Conservation (phyloP, 64 coral and sea anemone species). For the Pocillopora damicornis region DNA sequence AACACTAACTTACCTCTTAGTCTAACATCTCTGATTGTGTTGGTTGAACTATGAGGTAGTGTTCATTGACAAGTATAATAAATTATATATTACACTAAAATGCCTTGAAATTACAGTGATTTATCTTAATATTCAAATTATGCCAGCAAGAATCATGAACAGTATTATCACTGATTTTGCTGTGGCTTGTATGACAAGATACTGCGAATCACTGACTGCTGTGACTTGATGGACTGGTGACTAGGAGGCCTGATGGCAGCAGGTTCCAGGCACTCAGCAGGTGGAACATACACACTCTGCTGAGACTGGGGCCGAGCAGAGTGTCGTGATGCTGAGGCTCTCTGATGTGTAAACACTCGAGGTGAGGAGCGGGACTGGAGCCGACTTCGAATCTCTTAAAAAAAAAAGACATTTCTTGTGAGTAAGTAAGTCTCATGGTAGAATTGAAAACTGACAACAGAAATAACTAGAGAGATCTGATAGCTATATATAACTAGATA, state of each 20-base stretch:
- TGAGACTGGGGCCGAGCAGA: slow-evolving; percentile 69
- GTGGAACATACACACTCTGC: slow-evolving; percentile 85
- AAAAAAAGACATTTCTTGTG: neutral
- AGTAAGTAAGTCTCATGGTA: neutral
- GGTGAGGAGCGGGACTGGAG: slow-evolving; percentile 91
- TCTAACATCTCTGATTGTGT: neutral
- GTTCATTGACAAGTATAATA: neutral
- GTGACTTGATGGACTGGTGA: slow-evolving; percentile 99
- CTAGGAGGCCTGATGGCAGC: slow-evolving; percentile 87
- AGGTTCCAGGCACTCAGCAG: slow-evolving; percentile 62
- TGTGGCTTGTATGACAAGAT: slow-evolving; percentile 94
- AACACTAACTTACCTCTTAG: neutral
- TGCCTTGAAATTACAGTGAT: neutral
- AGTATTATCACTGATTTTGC: slow-evolving; percentile 21
- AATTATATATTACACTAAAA: slow-evolving; percentile 2
- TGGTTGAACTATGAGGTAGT: neutral
- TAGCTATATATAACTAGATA: no score
- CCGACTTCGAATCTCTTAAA: slow-evolving; percentile 87
- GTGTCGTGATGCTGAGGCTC: slow-evolving; percentile 59
- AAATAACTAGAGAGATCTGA: no score
- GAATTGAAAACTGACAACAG: no score
- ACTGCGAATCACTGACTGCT: slow-evolving; percentile 90
- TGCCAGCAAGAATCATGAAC: neutral
- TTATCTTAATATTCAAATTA: neutral
- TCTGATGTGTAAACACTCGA: slow-evolving; percentile 93